Evolutionary conservation across 2,113 vertebrate species (phyloP).

Genomic region (Pygoscelis adeliae): DNA sequence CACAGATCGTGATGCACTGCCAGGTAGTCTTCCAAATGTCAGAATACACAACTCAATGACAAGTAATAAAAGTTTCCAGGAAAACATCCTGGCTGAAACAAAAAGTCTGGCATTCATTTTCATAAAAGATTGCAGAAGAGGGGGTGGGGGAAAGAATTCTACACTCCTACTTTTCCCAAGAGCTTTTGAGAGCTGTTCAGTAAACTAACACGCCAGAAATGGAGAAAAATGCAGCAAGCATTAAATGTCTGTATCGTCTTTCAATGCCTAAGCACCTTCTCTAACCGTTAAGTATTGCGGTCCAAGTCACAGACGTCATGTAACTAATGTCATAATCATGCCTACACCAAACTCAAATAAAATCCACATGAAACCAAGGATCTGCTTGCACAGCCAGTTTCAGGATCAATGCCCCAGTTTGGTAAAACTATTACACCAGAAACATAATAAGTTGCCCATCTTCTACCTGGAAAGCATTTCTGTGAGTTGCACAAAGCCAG

Average conservation of each 20-base stretch:
- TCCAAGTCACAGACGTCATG: neutral
- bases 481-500: conserved; percentile 93
- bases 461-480: conserved; percentile 90
- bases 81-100: conserved; percentile 12
- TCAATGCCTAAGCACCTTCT: neutral
- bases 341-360: neutral
- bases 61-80: conserved; percentile 18
- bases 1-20: neutral
- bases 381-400: neutral
- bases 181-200: neutral
- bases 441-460: neutral
- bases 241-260: neutral
- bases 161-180: neutral
- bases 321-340: neutral
- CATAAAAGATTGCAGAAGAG: neutral
- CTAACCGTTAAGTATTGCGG: neutral
- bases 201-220: neutral
- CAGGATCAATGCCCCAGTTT: neutral
- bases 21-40: conserved; percentile 55
- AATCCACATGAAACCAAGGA: neutral
- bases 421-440: neutral
- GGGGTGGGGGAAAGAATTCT: neutral
- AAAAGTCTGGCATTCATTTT: neutral
- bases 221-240: neutral
- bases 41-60: conserved; percentile 33